These are phyloP conservation scores for Rhabdornis inornatus DNA, from an alignment of 2,113 vertebrate species.

Conservation along the genomic window DNA sequence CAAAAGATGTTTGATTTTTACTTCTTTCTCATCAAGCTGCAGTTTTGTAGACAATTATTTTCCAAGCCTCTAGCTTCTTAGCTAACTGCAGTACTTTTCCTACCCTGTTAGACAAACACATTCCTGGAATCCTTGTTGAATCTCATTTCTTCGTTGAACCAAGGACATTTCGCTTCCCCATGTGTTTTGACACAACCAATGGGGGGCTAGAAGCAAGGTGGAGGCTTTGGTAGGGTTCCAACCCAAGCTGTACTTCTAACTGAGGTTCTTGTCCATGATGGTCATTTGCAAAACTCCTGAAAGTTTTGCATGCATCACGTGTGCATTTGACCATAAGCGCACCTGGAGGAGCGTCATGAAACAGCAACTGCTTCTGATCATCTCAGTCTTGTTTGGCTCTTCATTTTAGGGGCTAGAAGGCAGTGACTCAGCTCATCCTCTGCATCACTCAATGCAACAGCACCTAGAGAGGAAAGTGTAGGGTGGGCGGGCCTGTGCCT, in stretches of 20 bases:
- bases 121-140: background rate
- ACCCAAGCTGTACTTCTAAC: background rate
- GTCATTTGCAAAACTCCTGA: background rate
- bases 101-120: background rate
- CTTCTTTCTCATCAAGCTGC: background rate
- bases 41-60: background rate
- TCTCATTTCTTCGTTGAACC: background rate
- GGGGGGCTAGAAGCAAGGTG: rapidly evolving
- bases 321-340: background rate
- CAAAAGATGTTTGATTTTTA: background rate
- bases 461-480: no score
- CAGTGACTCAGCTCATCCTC: background rate
- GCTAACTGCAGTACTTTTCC: background rate
- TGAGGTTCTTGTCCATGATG: no score
- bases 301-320: rapidly evolving
- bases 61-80: background rate
- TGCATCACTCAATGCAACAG: background rate
- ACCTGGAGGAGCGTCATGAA: background rate
- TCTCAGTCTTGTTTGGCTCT: background rate
- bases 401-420: background rate
- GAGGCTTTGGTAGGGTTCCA: background rate
- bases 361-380: background rate
- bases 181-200: background rate
- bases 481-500: no score
- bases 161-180: no score